A percentile compares a stretch with the other conserved stretches of the same genome.
Conservation (phyloP, 2,888 invertebrate genomes). For the Drosophila paucipuncta region DNA sequence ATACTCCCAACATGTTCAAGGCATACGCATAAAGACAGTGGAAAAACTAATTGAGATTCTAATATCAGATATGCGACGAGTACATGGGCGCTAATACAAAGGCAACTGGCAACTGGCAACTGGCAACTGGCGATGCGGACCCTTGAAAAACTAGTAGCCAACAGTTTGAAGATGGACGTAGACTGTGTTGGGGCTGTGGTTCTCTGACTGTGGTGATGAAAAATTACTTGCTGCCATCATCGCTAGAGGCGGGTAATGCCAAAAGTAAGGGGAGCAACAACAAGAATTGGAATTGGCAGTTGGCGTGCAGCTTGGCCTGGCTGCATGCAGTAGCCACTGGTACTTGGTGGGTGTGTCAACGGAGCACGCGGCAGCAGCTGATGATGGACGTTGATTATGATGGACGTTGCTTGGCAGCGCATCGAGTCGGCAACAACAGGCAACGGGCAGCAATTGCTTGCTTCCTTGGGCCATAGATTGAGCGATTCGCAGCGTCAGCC, state of each 20-base stretch:
- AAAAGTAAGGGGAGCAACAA: conserved; percentile 37
- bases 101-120: conserved; percentile 28
- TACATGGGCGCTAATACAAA: conserved; percentile 66
- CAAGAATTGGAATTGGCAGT: conserved; percentile 56
- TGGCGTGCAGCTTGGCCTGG: conserved; percentile 59
- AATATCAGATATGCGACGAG: conserved; percentile 72
- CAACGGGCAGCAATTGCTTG: conserved; percentile 59
- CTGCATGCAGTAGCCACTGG: conserved; percentile 71
- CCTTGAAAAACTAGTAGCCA: conserved; percentile 74
- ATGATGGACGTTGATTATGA: conserved; percentile 79
- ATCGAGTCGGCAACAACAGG: conserved; percentile 22
- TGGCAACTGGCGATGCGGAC: conserved; percentile 19
- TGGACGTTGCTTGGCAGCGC: conserved; percentile 62
- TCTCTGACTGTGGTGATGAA: conserved; percentile 63
- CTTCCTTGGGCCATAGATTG: conserved; percentile 69
- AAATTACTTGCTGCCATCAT: conserved; percentile 76
- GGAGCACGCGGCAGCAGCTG: conserved; percentile 74
- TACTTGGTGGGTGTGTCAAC: conserved; percentile 76
- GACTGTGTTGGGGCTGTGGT: conserved; percentile 5
- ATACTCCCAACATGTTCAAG: conserved; percentile 48
- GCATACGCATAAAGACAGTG: conserved; percentile 67
- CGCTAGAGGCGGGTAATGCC: conserved; percentile 69
- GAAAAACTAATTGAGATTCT: conserved; percentile 81
- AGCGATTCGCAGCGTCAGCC: conserved; percentile 73
- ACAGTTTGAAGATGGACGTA: conserved; percentile 61